Base-by-base conservation (phyloP, 2,797 vertebrate genomes). In the Pristis pectinata region DNA sequence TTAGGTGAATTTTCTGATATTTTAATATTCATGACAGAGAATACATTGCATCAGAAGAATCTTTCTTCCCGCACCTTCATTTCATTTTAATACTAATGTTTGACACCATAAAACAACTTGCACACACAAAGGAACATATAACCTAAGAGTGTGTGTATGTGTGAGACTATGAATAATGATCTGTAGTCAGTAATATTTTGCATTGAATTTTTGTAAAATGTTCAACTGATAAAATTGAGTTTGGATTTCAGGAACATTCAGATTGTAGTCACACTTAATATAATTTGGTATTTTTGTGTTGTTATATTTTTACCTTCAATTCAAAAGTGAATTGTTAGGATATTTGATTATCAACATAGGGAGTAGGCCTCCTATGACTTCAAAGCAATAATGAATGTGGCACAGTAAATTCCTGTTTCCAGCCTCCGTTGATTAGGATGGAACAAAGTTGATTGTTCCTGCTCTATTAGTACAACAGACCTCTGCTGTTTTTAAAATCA, bases 181-280 rank as follows among this genome's bases (percentile, higher is more conserved):
- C 87, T 91, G 17, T 91, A 41, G 59, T 41, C 17, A n/a, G 56
- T 89, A 89, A 89, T 89, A 89, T 27, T 89, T 89, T 59, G n/a
- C 87, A 91, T 91, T 91, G 61, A 91, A 91, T 67, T 91, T 91
- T 91, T 67, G 87, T 91, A 44, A 91, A 91, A 67, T 91, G 17
- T 91, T 91, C 87, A 91, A 91, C n/a, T 27, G 87, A 11, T 91
- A 24, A 91, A 67, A 37, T 91, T 67, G n/a, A 91, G 87, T 91
- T 41, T 91, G n/a, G 87, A 91, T 67, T 91, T 91, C 59, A 91
- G n/a, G 87, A 91, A 91, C n/a, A 41, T 91, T 91, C 87, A 91
- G 91, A 64, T 91, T 91, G 59, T 61, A 53, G 49, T 87, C 30
- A 59, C 30, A 59, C 53, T n/a, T 61, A 27, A 30, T 91, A 11